Percentiles rank a stretch among this genome's conserved stretches.
Conservation (phyloP, 2,888 invertebrate species). For the Drosophila mercatorum region DNA sequence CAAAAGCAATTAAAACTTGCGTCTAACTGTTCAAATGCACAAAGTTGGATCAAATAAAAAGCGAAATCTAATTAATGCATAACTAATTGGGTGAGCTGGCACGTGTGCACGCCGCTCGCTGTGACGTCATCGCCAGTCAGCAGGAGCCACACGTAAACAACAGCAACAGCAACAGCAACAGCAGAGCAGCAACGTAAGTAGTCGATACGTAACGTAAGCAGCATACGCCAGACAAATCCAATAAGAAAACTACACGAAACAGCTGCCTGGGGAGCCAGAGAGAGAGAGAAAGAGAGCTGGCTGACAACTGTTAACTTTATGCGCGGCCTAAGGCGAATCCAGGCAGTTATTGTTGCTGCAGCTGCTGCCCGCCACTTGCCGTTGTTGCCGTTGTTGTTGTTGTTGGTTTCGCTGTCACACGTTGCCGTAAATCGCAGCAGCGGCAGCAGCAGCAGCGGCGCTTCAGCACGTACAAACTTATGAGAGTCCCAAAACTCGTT, state of each 20-base stretch:
- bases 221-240: slow-evolving; percentile 33
- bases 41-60: slow-evolving; percentile 2
- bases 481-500: slow-evolving; percentile 72
- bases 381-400: neutral
- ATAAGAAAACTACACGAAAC: slow-evolving; percentile 29
- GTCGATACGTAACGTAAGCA: slow-evolving; percentile 32
- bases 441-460: slow-evolving; percentile 15
- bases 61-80: slow-evolving; percentile 34
- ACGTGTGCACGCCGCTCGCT: slow-evolving; percentile 20
- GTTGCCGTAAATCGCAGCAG: slow-evolving; percentile 49
- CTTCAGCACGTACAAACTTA: slow-evolving; percentile 64
- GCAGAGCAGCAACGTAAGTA: slow-evolving; percentile 16
- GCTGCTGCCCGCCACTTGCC: slow-evolving; percentile 12
- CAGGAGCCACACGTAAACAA: slow-evolving; percentile 7
- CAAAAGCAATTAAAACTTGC: slow-evolving; percentile 47
- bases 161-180: slow-evolving; percentile 6
- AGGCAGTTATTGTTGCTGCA: slow-evolving; percentile 22
- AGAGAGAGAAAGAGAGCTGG: neutral
- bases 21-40: slow-evolving; percentile 25
- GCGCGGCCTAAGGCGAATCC: slow-evolving; percentile 48
- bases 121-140: neutral
- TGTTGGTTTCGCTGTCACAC: slow-evolving; percentile 43
- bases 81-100: slow-evolving; percentile 38
- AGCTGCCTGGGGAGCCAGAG: neutral
- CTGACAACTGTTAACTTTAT: slow-evolving; percentile 55